Evolutionary conservation across 2,888 invertebrate genomes (phyloP).

Genomic region (Lomographa bimaculata): DNA sequence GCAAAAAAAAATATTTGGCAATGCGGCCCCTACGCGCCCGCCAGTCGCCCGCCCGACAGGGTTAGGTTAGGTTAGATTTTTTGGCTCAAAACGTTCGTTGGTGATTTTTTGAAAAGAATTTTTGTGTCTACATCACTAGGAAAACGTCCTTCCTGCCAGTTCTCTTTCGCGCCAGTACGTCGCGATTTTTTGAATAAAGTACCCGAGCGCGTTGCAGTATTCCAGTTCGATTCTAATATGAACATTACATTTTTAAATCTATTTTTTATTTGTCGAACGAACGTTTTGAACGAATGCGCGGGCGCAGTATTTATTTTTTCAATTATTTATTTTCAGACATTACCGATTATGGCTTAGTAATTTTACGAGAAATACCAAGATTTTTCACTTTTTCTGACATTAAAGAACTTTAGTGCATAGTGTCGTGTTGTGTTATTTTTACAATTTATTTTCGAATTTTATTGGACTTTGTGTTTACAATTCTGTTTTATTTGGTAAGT

Average conservation of each 20-base stretch:
- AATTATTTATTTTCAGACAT: conserved; percentile 55
- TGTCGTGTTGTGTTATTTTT: conserved; percentile 77
- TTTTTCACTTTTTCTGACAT: conserved; percentile 52
- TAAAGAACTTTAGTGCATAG: conserved; percentile 71
- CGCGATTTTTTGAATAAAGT: conserved; percentile 74
- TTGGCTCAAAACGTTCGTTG: conserved; percentile 82
- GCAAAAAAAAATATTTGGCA: conserved; percentile 84
- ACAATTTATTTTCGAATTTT: conserved; percentile 53
- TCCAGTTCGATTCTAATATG: conserved; percentile 62
- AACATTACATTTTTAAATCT: conserved; percentile 48
- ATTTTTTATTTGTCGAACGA: conserved; percentile 48
- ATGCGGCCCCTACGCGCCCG: conserved; percentile 83
- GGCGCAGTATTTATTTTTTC: conserved; percentile 50
- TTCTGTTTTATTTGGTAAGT: conserved; percentile 68
- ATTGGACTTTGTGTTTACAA: conserved; percentile 71
- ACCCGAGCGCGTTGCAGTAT: conserved; percentile 46
- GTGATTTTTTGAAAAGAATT: conserved; percentile 73
- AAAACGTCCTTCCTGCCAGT: conserved; percentile 65
- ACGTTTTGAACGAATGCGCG: conserved; percentile 60
- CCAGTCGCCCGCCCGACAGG: conserved; percentile 83
- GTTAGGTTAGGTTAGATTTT: conserved; percentile 84
- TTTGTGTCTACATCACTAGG: conserved; percentile 65
- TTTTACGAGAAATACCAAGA: conserved; percentile 55
- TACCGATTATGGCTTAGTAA: conserved; percentile 60
- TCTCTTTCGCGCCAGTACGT: conserved; percentile 64